A percentile compares a stretch with the other conserved stretches of the same genome.
phyloP scores from a whole-genome alignment of 1,140 invertebrate genomes.

The Araneus ventricosus region DNA sequence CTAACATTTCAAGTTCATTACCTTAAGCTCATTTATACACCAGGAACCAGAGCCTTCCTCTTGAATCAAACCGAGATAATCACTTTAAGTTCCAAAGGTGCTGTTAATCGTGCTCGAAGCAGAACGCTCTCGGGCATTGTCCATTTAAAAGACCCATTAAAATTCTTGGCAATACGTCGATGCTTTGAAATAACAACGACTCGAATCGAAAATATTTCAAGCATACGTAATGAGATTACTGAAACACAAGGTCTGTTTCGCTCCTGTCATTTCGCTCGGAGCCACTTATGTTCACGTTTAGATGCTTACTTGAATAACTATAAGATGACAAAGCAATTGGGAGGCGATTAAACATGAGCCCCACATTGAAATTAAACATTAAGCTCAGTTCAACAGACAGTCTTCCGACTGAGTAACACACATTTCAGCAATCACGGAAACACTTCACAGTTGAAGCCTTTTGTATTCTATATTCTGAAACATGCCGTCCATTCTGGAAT shows the following conservation, averaged over 20 bases:
- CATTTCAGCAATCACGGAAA: neutral
- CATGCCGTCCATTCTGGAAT: too few species aligned
- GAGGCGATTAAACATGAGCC: neutral
- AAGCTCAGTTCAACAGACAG: neutral
- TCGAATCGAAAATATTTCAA: neutral
- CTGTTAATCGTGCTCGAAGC: neutral
- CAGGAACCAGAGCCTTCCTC: neutral
- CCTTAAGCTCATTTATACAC: neutral
- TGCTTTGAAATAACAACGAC: neutral
- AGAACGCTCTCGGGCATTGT: neutral
- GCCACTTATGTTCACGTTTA: neutral
- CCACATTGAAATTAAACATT: neutral
- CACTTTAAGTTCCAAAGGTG: slow-evolving; percentile 29
- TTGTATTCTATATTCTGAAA: too few species aligned
- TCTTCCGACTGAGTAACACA: neutral
- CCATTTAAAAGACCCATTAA: neutral
- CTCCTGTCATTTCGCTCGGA: neutral
- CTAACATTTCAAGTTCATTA: neutral
- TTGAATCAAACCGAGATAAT: neutral
- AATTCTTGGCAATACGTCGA: neutral
- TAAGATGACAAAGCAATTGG: neutral
- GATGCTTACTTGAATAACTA: neutral
- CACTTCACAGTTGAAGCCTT: too few species aligned
- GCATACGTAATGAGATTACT: slow-evolving; percentile 8
- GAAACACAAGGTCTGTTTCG: neutral